A percentile compares a stretch with the other conserved stretches of the same genome.
phyloP scores from a whole-genome alignment of 2,113 vertebrate genomes.

The Pholis gunnellus region DNA sequence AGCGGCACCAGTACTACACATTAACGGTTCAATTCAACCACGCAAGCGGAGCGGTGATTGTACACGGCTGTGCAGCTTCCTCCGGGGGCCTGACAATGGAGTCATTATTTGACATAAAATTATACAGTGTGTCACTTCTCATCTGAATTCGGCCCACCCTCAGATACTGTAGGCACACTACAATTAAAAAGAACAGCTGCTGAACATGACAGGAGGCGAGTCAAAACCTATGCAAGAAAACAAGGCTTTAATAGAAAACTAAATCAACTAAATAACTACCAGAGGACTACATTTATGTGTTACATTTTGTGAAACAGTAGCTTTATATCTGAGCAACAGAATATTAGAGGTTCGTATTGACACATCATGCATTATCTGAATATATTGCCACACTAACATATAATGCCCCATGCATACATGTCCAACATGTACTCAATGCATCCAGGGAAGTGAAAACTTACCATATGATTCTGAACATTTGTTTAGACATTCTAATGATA shows the following conservation, averaged over 20 bases:
- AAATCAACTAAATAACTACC: not conserved
- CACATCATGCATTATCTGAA: not conserved
- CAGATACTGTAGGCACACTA: slow-evolving; percentile 20
- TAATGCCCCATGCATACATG: not conserved
- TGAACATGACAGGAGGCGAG: slow-evolving; percentile 10
- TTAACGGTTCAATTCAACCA: slow-evolving; percentile 12
- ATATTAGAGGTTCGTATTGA: not conserved
- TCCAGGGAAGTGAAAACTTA: not conserved
- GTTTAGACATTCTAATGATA: not conserved
- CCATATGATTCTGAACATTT: not conserved
- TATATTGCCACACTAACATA: not conserved
- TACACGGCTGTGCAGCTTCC: slow-evolving; percentile 17
- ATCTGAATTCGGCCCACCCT: slow-evolving; percentile 42
- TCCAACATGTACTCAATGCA: not conserved
- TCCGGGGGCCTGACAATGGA: slow-evolving; percentile 23
- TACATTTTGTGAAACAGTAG: not conserved
- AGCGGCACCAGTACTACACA: not conserved
- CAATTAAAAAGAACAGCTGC: slow-evolving; percentile 53
- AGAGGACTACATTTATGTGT: not conserved
- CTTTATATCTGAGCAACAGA: not conserved
- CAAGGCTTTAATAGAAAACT: not conserved
- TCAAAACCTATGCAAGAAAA: slow-evolving; percentile 18
- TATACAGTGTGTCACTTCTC: slow-evolving; percentile 53
- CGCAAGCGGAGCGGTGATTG: slow-evolving; percentile 10
- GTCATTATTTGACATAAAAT: slow-evolving; percentile 58